Conservation (phyloP, 64 coral and sea anemone species). For the Montipora foliosa region DNA sequence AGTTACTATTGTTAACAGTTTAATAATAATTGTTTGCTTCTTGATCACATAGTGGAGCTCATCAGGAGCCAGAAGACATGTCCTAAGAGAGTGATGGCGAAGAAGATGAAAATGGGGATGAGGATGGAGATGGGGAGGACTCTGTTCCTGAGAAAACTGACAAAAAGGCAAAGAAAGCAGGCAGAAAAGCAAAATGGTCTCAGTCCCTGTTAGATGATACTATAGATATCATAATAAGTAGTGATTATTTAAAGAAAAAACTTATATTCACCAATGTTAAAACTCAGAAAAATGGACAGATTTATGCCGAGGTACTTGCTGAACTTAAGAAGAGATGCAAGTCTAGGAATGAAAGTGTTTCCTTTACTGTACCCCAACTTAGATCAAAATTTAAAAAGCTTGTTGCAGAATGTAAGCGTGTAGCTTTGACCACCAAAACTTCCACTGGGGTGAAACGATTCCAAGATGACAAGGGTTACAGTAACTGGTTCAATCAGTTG, state of each 20-base stretch:
- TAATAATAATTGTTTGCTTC: neutral
- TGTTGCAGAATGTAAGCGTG: conserved; percentile 62
- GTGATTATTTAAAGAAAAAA: too few relatives aligned
- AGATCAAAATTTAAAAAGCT: conserved; percentile 67
- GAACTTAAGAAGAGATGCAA: conserved; percentile 64
- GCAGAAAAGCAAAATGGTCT: conserved; percentile 28
- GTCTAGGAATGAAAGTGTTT: conserved; percentile 45
- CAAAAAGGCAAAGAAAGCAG: conserved; percentile 37
- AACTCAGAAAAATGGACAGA: conserved; percentile 74
- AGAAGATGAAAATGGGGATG: too few relatives aligned
- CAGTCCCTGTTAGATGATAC: conserved; percentile 3
- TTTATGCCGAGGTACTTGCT: conserved; percentile 65
- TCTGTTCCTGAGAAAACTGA: neutral
- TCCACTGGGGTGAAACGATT: conserved; percentile 59
- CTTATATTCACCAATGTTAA: neutral
- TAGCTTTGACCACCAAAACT: conserved; percentile 71
- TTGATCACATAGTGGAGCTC: neutral
- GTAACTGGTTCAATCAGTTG: conserved; percentile 70
- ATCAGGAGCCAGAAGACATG: neutral
- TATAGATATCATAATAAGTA: neutral
- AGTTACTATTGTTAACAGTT: neutral
- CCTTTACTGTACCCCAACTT: conserved; percentile 62
- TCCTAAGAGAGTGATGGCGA: too few relatives aligned
- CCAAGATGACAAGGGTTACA: conserved; percentile 56
- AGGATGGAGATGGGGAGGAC: neutral